phyloP scores from a whole-genome alignment of 2,888 invertebrate species.

The Erannis defoliaria region DNA sequence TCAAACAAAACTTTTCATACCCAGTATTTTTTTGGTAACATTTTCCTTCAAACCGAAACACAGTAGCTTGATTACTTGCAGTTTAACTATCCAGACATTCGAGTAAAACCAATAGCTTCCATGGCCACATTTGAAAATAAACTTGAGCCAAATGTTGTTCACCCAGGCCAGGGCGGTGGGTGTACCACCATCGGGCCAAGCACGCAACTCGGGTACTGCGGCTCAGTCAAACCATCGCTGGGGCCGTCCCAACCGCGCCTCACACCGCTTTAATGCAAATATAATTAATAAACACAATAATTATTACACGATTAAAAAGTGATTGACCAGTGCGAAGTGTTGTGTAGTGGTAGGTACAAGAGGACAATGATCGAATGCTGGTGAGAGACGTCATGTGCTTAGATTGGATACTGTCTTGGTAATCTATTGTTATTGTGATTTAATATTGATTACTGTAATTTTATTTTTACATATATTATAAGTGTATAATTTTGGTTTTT shows the following conservation, averaged over 20 bases:
- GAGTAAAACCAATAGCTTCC: background rate
- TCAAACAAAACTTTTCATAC: no score
- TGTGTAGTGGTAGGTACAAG: slow-evolving; percentile 48
- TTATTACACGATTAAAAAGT: slow-evolving; percentile 11
- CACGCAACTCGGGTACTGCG: slow-evolving; percentile 79
- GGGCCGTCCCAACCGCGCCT: slow-evolving; percentile 68
- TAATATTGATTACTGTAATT: background rate
- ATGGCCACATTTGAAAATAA: background rate
- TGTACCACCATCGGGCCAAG: slow-evolving; percentile 66
- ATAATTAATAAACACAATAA: slow-evolving; percentile 38
- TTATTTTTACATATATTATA: no score
- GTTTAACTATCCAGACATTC: no score
- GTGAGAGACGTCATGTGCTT: slow-evolving; percentile 28
- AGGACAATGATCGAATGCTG: slow-evolving; percentile 39
- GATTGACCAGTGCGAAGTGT: slow-evolving; percentile 49
- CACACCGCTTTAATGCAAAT: slow-evolving; percentile 41
- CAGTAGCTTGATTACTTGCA: no score
- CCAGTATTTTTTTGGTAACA: no score
- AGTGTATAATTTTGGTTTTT: no score
- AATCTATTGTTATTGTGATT: slow-evolving; percentile 1
- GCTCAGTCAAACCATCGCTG: slow-evolving; percentile 77
- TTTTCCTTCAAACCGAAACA: no score
- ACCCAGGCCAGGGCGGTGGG: slow-evolving; percentile 69
- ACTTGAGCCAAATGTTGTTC: slow-evolving; percentile 62
- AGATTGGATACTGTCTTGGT: slow-evolving; percentile 34